Evolutionary conservation across 1,140 invertebrate species (phyloP).

Genomic region (Penaeus vannamei): DNA sequence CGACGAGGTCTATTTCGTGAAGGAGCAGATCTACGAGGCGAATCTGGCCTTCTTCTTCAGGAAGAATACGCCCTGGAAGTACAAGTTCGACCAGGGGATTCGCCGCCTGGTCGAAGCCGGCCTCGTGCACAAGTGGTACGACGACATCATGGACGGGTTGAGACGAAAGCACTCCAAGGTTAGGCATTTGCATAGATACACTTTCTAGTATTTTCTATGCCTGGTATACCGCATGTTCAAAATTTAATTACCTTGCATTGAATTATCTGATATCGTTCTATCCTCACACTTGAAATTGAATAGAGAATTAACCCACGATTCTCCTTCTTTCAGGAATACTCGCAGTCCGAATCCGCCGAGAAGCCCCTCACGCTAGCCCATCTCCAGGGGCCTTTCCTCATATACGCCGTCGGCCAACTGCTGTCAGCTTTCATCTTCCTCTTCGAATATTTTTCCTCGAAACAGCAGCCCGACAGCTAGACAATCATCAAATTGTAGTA

Average conservation of each 20-base stretch:
- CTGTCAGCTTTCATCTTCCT: background rate
- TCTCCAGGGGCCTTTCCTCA: conserved; percentile 10
- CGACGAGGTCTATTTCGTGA: conserved; percentile 29
- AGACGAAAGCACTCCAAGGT: background rate
- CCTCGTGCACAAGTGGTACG: conserved; percentile 30
- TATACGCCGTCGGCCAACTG: background rate
- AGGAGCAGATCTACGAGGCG: conserved; percentile 38
- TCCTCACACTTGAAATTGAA: too few species aligned
- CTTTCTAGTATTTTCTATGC: background rate
- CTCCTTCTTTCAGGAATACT: background rate
- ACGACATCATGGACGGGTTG: background rate
- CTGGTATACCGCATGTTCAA: too few species aligned
- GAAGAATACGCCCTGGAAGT: conserved; percentile 35
- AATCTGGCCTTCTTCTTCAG: conserved; percentile 35
- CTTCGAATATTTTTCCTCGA: background rate
- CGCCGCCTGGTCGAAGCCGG: conserved; percentile 3
- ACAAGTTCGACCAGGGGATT: conserved; percentile 10
- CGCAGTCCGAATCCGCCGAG: background rate
- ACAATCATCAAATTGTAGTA: too few species aligned
- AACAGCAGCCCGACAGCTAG: too few species aligned
- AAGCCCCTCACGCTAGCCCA: background rate
- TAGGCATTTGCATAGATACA: background rate
- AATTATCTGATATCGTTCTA: too few species aligned
- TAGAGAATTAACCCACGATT: background rate
- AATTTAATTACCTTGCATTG: too few species aligned